These are phyloP conservation scores for Platichthys stellatus DNA, from an alignment of 2,113 vertebrate genomes.

Conservation along the genomic window DNA sequence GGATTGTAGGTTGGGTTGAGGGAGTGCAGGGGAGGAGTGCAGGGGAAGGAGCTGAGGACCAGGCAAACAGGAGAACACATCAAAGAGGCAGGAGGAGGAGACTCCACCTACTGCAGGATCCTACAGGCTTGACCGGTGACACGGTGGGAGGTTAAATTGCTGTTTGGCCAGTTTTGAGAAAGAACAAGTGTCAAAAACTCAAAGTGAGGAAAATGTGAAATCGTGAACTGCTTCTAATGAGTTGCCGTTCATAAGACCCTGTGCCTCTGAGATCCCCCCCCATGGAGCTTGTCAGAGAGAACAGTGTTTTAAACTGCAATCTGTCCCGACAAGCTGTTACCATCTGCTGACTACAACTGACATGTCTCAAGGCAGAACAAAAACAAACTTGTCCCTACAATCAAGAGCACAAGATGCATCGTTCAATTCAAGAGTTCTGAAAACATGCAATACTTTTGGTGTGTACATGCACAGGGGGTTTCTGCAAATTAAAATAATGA, in stretches of 20 bases:
- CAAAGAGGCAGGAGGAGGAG: conserved; percentile 71
- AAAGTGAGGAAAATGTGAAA: conserved; percentile 55
- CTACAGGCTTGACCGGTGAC: conserved; percentile 67
- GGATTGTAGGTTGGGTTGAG: conserved; percentile 74
- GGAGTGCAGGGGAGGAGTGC: conserved; percentile 75
- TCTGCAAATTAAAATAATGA: conserved; percentile 12
- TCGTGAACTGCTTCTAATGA: conserved; percentile 61
- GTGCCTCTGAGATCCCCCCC: conserved; percentile 67
- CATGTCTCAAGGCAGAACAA: conserved; percentile 48
- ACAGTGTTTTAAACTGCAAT: conserved; percentile 63
- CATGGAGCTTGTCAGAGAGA: conserved; percentile 64
- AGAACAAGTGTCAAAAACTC: conserved; percentile 51
- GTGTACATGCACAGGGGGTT: conserved; percentile 32
- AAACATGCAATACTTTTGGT: conserved; percentile 54
- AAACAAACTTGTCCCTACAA: neutral
- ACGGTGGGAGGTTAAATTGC: conserved; percentile 64
- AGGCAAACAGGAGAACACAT: conserved; percentile 75
- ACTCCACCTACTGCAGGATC: conserved; percentile 74
- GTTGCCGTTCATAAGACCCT: conserved; percentile 67
- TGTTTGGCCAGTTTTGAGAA: conserved; percentile 49
- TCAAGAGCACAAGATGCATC: conserved; percentile 45
- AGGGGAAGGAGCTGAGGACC: conserved; percentile 73
- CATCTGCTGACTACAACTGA: conserved; percentile 56
- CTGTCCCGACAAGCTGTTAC: conserved; percentile 64
- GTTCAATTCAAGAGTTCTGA: conserved; percentile 31